phyloP scores from a whole-genome alignment of 2,888 invertebrate species.

The Watsonalla binaria region DNA sequence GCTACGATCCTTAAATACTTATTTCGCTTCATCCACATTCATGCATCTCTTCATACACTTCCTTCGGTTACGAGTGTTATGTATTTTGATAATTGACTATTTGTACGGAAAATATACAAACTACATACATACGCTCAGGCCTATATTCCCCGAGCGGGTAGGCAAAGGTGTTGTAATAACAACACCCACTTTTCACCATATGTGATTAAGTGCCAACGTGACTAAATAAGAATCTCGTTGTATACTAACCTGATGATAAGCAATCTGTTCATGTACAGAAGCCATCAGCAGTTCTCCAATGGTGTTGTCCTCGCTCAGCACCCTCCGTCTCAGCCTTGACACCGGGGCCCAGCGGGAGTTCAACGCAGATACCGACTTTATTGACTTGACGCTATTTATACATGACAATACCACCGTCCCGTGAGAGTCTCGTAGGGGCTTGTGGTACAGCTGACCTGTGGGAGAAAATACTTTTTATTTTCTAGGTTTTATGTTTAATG shows the following conservation, averaged over 20 bases:
- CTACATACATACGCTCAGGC: too few species aligned
- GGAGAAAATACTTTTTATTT: background rate
- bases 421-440: constrained; percentile 91
- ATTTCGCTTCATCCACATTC: too few species aligned
- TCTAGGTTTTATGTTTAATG: background rate
- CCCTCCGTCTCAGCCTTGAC: constrained; percentile 89
- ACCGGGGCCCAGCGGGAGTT: constrained; percentile 96
- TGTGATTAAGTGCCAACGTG: too few species aligned
- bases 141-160: too few species aligned
- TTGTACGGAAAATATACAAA: background rate
- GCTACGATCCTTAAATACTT: too few species aligned
- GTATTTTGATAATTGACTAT: background rate
- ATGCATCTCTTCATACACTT: too few species aligned
- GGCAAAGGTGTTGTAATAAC: too few species aligned
- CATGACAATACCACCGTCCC: constrained; percentile 95
- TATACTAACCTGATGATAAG: constrained; percentile 79
- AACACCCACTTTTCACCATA: too few species aligned
- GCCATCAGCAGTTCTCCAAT: constrained; percentile 91
- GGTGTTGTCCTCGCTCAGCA: constrained; percentile 84
- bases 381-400: constrained; percentile 86
- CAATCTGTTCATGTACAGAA: constrained; percentile 89
- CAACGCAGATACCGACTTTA: constrained; percentile 91
- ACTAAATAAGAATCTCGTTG: too few species aligned
- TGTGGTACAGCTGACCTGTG: constrained; percentile 91
- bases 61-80: too few species aligned